phyloP scores from a whole-genome alignment of 2,888 invertebrate genomes.

The Microctonus aethiopoides region DNA sequence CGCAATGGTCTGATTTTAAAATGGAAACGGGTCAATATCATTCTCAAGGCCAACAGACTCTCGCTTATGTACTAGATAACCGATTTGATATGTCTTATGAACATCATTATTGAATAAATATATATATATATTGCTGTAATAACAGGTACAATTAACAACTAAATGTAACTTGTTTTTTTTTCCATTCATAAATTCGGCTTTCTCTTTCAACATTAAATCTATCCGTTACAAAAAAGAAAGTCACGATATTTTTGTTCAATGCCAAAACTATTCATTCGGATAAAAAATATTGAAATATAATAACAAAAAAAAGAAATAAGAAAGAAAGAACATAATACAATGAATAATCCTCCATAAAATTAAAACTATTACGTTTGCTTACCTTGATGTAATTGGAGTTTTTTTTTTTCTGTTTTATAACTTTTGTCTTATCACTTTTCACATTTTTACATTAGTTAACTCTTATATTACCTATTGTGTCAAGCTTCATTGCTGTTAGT shows the following conservation, averaged over 20 bases:
- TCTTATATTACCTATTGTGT: conserved; percentile 35
- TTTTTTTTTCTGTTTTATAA: too few species aligned
- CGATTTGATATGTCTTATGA: conserved; percentile 40
- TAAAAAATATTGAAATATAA: neutral
- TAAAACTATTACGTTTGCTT: neutral
- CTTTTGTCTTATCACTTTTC: neutral
- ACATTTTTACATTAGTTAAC: neutral
- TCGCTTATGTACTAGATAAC: conserved; percentile 47
- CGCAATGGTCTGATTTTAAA: conserved; percentile 48
- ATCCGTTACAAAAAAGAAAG: neutral
- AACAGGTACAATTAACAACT: neutral
- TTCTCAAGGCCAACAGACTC: conserved; percentile 50
- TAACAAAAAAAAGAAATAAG: neutral
- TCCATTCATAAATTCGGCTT: neutral
- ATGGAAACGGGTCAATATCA: conserved; percentile 62
- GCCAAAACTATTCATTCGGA: neutral
- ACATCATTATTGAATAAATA: conserved; percentile 2
- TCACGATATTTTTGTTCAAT: neutral
- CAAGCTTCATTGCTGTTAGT: conserved; percentile 52
- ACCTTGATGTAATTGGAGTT: neutral
- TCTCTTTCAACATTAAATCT: neutral
- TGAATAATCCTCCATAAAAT: neutral
- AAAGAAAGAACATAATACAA: neutral
- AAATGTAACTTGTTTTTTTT: neutral
- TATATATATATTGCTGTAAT: conserved; percentile 9